A percentile compares a stretch with the other conserved stretches of the same genome.
phyloP scores from a whole-genome alignment of 2,797 vertebrate species.

The Halcyon smyrnensis region DNA sequence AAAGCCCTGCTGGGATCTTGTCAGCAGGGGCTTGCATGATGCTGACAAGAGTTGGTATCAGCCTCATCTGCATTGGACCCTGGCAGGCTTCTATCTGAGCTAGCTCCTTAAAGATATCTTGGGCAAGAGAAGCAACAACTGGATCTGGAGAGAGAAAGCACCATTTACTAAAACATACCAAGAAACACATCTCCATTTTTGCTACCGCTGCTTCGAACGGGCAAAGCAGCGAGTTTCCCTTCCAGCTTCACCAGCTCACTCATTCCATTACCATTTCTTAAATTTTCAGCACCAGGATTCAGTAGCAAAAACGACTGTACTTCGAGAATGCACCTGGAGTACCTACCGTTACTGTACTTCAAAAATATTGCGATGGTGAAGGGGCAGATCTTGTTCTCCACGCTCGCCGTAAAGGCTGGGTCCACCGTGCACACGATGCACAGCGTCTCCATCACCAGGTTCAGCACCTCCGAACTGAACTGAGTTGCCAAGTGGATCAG shows the following conservation, averaged over 20 bases:
- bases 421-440: slow-evolving; percentile 98
- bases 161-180: slow-evolving; percentile 13
- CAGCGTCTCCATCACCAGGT: slow-evolving; percentile 97
- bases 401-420: slow-evolving; percentile 90
- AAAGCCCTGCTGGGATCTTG: slow-evolving; percentile 96
- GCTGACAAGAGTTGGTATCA: slow-evolving; percentile 97
- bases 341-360: slow-evolving; percentile 96
- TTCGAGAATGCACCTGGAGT: not conserved
- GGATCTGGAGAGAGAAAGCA: slow-evolving; percentile 85
- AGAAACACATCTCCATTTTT: not conserved
- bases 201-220: not conserved
- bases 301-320: not conserved
- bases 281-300: not conserved
- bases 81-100: slow-evolving; percentile 97
- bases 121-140: slow-evolving; percentile 95
- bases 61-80: slow-evolving; percentile 96
- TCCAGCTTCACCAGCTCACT: not conserved
- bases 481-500: slow-evolving; percentile 96
- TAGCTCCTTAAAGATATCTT: slow-evolving; percentile 98
- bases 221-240: not conserved
- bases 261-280: not conserved
- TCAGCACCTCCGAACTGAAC: slow-evolving; percentile 97
- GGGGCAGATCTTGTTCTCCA: slow-evolving; percentile 97
- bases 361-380: slow-evolving; percentile 98
- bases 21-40: slow-evolving; percentile 98